A percentile compares a stretch with the other conserved stretches of the same genome.
Evolutionary conservation across 2,888 invertebrate genomes (phyloP).

Genomic region (Axea sp.): DNA sequence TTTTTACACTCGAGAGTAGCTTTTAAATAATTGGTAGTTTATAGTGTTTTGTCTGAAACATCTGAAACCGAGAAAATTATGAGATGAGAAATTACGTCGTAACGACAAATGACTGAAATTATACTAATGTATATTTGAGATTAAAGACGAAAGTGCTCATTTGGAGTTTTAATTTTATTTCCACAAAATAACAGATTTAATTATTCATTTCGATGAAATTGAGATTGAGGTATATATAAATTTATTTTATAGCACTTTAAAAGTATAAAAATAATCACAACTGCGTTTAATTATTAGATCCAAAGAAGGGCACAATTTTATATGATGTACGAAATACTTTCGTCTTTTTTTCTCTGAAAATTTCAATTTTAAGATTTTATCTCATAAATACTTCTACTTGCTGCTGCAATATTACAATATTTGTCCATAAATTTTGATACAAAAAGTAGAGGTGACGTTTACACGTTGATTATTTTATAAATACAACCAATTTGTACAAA

Average conservation of each 20-base stretch:
- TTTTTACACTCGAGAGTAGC: constrained; percentile 25
- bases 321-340: constrained; percentile 3
- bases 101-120: constrained; percentile 26
- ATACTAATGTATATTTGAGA: constrained; percentile 16
- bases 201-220: too few species aligned
- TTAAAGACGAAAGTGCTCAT: constrained; percentile 10
- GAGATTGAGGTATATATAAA: not conserved
- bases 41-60: constrained; percentile 25
- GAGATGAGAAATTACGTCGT: constrained; percentile 10
- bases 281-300: too few species aligned
- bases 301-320: constrained; percentile 19
- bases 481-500: constrained; percentile 7
- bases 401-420: constrained; percentile 8
- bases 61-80: constrained; percentile 12
- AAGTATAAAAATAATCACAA: too few species aligned
- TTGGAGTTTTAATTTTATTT: too few species aligned
- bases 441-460: not conserved
- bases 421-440: constrained; percentile 9
- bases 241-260: not conserved
- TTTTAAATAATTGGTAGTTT: constrained; percentile 8
- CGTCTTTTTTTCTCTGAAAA: constrained; percentile 6
- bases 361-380: constrained; percentile 1
- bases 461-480: constrained; percentile 4
- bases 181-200: not conserved
- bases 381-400: constrained; percentile 7